Base-by-base conservation (phyloP, 2,888 invertebrate species). In the Scaptomyza tumidula region DNA sequence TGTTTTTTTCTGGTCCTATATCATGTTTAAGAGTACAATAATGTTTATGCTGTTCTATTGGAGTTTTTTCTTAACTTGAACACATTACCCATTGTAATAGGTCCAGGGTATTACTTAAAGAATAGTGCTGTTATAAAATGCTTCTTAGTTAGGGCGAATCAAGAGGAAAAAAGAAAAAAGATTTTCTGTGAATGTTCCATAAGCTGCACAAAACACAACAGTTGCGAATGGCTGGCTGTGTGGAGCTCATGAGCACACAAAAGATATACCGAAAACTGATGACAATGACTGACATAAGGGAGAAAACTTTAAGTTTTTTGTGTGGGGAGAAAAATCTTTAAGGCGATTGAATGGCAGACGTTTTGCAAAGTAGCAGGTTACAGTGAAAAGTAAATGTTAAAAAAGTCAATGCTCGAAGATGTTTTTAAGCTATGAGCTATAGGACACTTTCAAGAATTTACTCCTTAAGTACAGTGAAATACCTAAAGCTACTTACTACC, bases 171-270 rank as follows among this genome's bases (percentile, higher is more conserved):
- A 45, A 29, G 55, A 45, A 74, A 68, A 48, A 39, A 39, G 72
- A 68, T 61, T 73, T 61, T 58, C 70, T 60, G 71, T 67, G 71
- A 86, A 83, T 73, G 80, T 50, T 67, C 80, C 78, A 72, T 82
- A 83, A 86, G 80, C 83, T 71, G 45, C 44, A 64, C 61, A 68
- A 70, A 85, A 82, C 61, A 63, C 60, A 48, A 44, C 41, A 54
- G 53, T 48, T 75, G 66, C 44, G 76, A 71, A 69, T 65, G 56
- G 58, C 64, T 53, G 16, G 33, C 33, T 39, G 9, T 53, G 57
- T 64, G 75, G 49, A 60, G 73, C 75, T 73, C 75, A 73, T 50
- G 57, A 57, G 57, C 48, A 57, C 54, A 64, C 64, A 39, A 61
- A 48, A 71, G 76, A 75, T 71, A 75, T 73, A 50, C 31, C 35